A percentile compares a stretch with the other conserved stretches of the same genome.
Evolutionary conservation across 1,140 invertebrate species (phyloP).

Genomic region (Heliconius himera): DNA sequence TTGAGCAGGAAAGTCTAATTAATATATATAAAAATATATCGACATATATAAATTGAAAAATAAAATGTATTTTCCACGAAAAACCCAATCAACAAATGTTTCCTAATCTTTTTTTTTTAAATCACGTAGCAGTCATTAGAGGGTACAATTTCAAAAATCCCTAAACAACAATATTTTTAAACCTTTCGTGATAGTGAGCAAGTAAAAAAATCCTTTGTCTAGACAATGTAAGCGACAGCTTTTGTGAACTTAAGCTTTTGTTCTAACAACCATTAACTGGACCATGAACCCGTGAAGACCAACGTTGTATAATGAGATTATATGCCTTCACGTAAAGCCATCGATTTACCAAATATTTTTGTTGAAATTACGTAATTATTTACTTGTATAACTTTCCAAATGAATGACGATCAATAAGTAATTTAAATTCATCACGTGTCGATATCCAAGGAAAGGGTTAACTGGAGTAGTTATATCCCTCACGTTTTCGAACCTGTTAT

Average conservation of each 20-base stretch:
- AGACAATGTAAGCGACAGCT: slow-evolving; percentile 6
- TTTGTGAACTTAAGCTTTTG: slow-evolving; percentile 4
- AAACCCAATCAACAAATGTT: neutral
- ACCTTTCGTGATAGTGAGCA: neutral
- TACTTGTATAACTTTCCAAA: too few relatives aligned
- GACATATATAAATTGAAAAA: too few relatives aligned
- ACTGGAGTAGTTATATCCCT: neutral
- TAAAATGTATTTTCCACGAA: neutral
- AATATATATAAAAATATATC: too few relatives aligned
- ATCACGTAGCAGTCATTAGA: neutral
- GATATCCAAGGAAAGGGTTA: neutral
- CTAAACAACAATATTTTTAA: neutral
- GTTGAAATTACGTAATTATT: neutral
- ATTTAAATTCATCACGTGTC: neutral
- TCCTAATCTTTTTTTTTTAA: neutral
- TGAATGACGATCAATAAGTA: neutral
- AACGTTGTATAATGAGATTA: neutral
- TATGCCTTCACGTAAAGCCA: neutral
- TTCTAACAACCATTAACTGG: neutral
- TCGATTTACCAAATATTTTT: neutral
- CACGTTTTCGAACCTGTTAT: neutral
- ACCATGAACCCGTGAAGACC: neutral
- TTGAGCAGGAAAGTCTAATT: too few relatives aligned
- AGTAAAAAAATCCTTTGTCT: slow-evolving; percentile 10
- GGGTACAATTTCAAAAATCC: neutral